Evolutionary conservation across 2,797 vertebrate species (phyloP), one percentile per base, ranked within the genome.

Genomic region (Leucoraja ocellata): DNA sequence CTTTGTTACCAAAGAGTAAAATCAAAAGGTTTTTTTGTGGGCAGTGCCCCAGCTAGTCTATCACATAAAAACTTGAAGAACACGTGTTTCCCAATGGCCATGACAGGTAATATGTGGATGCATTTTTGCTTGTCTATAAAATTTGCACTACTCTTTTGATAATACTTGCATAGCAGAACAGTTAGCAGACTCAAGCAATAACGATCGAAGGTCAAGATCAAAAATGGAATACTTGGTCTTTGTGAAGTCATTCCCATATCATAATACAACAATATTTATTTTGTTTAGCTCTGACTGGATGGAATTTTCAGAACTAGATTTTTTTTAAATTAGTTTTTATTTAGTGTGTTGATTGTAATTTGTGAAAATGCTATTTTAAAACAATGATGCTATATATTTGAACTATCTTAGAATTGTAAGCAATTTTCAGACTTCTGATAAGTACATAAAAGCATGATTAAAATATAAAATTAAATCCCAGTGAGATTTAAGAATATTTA

Each of bases 401-500:
- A 92, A 92, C 84, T 39, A 92, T 36, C 32, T 92, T 54, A 92
- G 21, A 74, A 54, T 25, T 46, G 36, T 18, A 92, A 74, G 39
- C 90, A 92, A 74, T 76, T 92, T 92, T 54, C 13, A 23, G 23
- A 73, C 25, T 86, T 63, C 63, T 88, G 84, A 88, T 88, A 68
- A 88, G 39, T 54, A 76, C 90, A 92, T 92, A 54, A 92, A 92
- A 92, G 90, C 71, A 73, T 68, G 21, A 76, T 74, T 74, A 76
- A 91, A 92, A 92, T 92, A 5, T 74, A 58, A 76, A 54, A 21
- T 74, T 91, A 92, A 92, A 92, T 92, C 90, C 39, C 36, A 92
- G 39, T 74, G 71, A 54, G 71, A 92, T 92, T 92, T 92, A 92
- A 92, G 71, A 92, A 46, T 68, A 71, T 74, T 76, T 91, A 13